Evolutionary conservation across 2,888 invertebrate species (phyloP).

Genomic region (Drosophila melanocephala): DNA sequence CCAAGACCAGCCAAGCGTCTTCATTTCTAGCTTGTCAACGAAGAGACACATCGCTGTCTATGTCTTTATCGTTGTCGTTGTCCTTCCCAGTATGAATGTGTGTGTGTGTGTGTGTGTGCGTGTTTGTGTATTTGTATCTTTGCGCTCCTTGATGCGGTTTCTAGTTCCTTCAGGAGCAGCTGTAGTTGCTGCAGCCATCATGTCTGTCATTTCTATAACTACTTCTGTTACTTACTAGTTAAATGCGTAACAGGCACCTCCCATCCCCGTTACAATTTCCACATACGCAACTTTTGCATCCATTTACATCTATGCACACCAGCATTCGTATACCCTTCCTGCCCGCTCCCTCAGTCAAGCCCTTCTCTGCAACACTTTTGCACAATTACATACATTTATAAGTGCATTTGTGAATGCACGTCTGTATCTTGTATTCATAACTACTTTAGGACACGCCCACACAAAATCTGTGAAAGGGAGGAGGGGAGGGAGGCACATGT

Average conservation of each 20-base stretch:
- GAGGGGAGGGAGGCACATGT: slow-evolving; percentile 1
- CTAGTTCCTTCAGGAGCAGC: slow-evolving; percentile 32
- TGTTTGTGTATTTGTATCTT: slow-evolving; percentile 8
- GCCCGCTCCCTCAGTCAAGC: background rate
- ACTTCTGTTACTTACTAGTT: slow-evolving; percentile 79
- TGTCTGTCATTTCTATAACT: slow-evolving; percentile 79
- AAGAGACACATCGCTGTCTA: slow-evolving; percentile 48
- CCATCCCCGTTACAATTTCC: slow-evolving; percentile 2
- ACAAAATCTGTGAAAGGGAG: slow-evolving; percentile 1
- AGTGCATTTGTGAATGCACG: slow-evolving; percentile 75
- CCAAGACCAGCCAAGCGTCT: slow-evolving; percentile 46
- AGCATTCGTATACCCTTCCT: background rate
- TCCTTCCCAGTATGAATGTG: slow-evolving; percentile 1
- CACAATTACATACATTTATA: slow-evolving; percentile 82
- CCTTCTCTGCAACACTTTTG: slow-evolving; percentile 67
- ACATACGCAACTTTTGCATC: slow-evolving; percentile 56
- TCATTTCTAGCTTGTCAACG: slow-evolving; percentile 62
- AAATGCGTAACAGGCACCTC: slow-evolving; percentile 51
- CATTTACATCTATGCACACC: slow-evolving; percentile 42
- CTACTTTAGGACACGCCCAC: slow-evolving; percentile 72
- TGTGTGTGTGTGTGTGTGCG: slow-evolving; percentile 1
- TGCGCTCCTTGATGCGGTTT: slow-evolving; percentile 24
- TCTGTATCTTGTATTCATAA: slow-evolving; percentile 70
- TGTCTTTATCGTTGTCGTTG: slow-evolving; percentile 43
- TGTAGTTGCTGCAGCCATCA: slow-evolving; percentile 44